Conservation (phyloP, 1,140 invertebrate species). For the Tribolium castaneum region DNA sequence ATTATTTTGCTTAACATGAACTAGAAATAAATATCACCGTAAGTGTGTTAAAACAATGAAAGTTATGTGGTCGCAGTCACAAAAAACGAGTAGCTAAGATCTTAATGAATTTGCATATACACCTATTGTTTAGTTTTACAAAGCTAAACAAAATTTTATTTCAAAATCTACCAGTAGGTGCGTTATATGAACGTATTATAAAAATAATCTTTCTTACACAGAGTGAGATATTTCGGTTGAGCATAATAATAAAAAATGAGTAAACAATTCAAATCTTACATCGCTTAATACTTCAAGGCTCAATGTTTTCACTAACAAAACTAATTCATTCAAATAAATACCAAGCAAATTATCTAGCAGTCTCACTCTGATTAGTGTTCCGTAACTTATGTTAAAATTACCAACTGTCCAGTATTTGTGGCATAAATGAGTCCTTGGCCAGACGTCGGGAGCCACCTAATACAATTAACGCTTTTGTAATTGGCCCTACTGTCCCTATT, state of each 20-base stretch:
- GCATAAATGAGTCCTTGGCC: conserved; percentile 88
- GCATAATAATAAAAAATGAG: neutral
- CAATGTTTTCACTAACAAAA: neutral
- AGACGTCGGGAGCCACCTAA: conserved; percentile 82
- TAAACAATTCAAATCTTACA: neutral
- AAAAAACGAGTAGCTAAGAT: neutral
- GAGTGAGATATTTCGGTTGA: neutral
- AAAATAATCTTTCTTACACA: neutral
- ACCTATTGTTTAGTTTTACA: neutral
- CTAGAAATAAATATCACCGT: conserved; percentile 16
- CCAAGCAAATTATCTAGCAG: neutral
- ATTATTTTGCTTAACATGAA: neutral
- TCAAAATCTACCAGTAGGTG: neutral
- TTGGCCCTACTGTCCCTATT: conserved; percentile 68
- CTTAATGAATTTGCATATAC: neutral
- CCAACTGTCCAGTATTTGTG: conserved; percentile 84
- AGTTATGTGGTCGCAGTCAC: neutral
- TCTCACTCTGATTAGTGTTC: neutral
- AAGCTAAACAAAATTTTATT: neutral
- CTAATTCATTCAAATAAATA: neutral
- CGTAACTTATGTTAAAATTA: conserved; percentile 73
- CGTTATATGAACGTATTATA: neutral
- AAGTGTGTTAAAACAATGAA: neutral
- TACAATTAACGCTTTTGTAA: conserved; percentile 82
- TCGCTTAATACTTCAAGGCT: neutral